Evolutionary conservation across 2,797 vertebrate genomes (phyloP).

Genomic region (Coranthus polyacanthus): DNA sequence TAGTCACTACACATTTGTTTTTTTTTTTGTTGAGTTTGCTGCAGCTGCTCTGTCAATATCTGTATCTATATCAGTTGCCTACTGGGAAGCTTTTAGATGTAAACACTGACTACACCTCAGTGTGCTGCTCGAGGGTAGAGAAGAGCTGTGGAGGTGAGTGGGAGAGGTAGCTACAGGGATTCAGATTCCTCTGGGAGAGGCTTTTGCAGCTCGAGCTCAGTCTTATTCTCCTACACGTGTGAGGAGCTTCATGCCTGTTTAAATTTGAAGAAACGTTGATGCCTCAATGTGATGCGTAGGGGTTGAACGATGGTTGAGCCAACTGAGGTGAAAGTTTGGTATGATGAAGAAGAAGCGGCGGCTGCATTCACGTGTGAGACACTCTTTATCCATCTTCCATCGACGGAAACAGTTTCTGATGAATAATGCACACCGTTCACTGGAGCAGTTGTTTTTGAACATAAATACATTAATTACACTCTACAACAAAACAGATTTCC

Average conservation of each 20-base stretch:
- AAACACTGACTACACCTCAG: slow-evolving; percentile 7
- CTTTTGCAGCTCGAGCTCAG: slow-evolving; percentile 1
- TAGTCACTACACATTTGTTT: background rate
- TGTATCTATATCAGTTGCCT: background rate
- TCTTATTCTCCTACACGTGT: background rate
- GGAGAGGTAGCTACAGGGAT: background rate
- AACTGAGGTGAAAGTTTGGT: background rate
- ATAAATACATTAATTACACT: slow-evolving; percentile 9
- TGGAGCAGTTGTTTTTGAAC: too few relatives aligned
- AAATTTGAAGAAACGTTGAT: slow-evolving; percentile 12
- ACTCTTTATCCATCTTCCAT: background rate
- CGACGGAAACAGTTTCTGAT: slow-evolving; percentile 20
- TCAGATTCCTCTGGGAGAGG: background rate
- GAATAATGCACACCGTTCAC: slow-evolving; percentile 34
- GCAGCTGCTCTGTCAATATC: background rate
- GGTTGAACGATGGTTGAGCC: background rate
- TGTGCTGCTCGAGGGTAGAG: background rate
- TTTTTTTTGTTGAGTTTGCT: background rate
- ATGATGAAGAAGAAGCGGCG: background rate
- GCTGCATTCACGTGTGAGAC: slow-evolving; percentile 7
- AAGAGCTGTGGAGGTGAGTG: background rate
- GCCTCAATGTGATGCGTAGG: slow-evolving; percentile 8
- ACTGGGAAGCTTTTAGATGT: background rate
- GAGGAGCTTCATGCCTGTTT: background rate
- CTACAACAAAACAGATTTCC: slow-evolving; percentile 21